Conservation (phyloP, 2,888 invertebrate genomes). For the Perdita meconis region DNA sequence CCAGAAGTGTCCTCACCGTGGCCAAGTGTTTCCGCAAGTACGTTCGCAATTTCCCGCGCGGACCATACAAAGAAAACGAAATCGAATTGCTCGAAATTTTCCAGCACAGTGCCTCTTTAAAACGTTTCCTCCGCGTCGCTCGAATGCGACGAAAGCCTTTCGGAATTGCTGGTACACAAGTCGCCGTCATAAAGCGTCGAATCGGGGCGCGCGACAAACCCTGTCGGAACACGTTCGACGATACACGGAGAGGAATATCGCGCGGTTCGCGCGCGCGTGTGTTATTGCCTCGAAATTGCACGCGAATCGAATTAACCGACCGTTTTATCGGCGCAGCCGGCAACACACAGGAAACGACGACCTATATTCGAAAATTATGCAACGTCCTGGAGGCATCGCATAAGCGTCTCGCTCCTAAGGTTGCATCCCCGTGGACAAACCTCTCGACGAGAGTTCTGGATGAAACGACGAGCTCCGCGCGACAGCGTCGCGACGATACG, state of each 20-base stretch:
- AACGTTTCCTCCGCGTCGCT: not conserved
- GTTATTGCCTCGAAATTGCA: conserved; percentile 39
- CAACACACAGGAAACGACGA: conserved; percentile 22
- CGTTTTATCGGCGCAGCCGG: conserved; percentile 18
- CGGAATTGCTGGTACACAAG: too few relatives aligned
- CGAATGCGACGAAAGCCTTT: not conserved
- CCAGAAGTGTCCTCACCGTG: not conserved
- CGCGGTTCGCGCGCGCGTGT: not conserved
- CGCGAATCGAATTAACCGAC: conserved; percentile 17
- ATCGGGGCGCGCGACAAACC: not conserved
- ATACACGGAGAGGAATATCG: not conserved
- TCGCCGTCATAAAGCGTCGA: not conserved
- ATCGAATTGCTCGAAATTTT: too few relatives aligned
- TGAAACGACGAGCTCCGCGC: conserved; percentile 55
- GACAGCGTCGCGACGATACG: conserved; percentile 50
- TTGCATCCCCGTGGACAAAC: conserved; percentile 14
- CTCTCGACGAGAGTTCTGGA: conserved; percentile 52
- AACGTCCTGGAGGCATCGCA: not conserved
- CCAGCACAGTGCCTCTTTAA: too few relatives aligned
- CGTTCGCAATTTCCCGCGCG: too few relatives aligned
- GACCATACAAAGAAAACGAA: too few relatives aligned
- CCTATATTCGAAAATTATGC: conserved; percentile 38
- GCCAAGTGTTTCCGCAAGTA: conserved; percentile 23
- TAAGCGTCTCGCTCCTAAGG: conserved; percentile 31
- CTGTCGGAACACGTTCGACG: not conserved